Base-by-base conservation (phyloP, 2,797 vertebrate species). In the Emydoidea blandingii region DNA sequence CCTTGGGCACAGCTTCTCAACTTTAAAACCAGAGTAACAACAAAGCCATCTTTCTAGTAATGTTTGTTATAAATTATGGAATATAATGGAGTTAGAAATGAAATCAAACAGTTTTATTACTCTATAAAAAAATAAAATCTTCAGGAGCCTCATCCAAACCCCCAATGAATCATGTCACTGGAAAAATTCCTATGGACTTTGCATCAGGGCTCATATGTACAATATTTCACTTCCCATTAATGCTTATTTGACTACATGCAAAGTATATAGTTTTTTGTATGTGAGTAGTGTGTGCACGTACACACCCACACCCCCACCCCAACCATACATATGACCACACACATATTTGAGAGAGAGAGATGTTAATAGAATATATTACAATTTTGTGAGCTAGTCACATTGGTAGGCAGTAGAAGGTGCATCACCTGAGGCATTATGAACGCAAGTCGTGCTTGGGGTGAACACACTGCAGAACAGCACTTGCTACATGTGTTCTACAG, bases 161-260 rank as follows among this genome's bases (percentile, higher is more conserved):
- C 79, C 44, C 1, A 0, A 88, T 93, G n/a, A 41, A 41, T 44
- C 44, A 44, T 44, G 1, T 54, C 41, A n/a, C 1, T 5, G 3
- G 21, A 59, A 12, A 85, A 90, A 74, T 52, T 4, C 11, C 16
- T 80, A 21, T 2, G 1, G 57, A 85, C 94, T 19, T 53, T 52
- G 72, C 78, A 84, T 21, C 65, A 50, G 62, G 89, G 88, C 41
- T 89, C 37, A 91, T 65, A 81, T 3, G 83, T 3, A 0, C 53
- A 91, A 81, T 85, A 88, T 82, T 95, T 91, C 59, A 90, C 87
- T 59, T 96, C 87, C 88, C 53, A 57, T 27, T 53, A 85, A 83
- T 0, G 56, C 68, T 91, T 83, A 12, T n/a, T 81, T 79, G 91
- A 47, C 34, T 76, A 72, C 68, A n/a, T 6, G 18, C 12, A 82